Evolutionary conservation across 2,113 vertebrate genomes (phyloP).

Genomic region (Channa maculata): DNA sequence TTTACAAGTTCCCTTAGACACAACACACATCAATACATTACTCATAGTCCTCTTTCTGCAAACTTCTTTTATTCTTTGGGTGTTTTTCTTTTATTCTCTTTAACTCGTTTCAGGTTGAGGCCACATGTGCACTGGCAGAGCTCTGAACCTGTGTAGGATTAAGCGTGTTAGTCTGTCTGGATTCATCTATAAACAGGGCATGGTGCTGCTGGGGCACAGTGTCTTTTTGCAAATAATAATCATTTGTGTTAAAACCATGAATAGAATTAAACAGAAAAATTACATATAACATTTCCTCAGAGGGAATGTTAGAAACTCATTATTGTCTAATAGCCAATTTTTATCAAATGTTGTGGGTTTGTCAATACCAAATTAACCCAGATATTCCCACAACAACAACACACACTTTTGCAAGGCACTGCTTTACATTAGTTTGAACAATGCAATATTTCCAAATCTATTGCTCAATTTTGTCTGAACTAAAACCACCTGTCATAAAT

Average conservation of each 20-base stretch:
- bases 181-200: constrained; percentile 49
- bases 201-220: constrained; percentile 20
- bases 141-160: constrained; percentile 77
- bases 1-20: constrained; percentile 45
- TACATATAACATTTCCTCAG: too few relatives aligned
- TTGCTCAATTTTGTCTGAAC: background rate
- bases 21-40: constrained; percentile 47
- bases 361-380: background rate
- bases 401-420: background rate
- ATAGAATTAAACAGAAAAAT: too few relatives aligned
- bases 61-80: constrained; percentile 51
- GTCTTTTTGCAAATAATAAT: constrained; percentile 7
- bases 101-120: constrained; percentile 75
- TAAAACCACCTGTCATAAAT: constrained; percentile 1
- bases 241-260: background rate
- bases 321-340: too few relatives aligned
- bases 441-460: background rate
- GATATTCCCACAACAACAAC: background rate
- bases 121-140: constrained; percentile 75
- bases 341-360: too few relatives aligned
- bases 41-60: constrained; percentile 33
- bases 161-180: constrained; percentile 70
- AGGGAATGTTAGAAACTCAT: too few relatives aligned
- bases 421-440: background rate
- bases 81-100: constrained; percentile 47